Percentiles rank a stretch among this genome's conserved stretches.
Conservation (phyloP, 2,113 vertebrate species). For the Lepus europaeus region DNA sequence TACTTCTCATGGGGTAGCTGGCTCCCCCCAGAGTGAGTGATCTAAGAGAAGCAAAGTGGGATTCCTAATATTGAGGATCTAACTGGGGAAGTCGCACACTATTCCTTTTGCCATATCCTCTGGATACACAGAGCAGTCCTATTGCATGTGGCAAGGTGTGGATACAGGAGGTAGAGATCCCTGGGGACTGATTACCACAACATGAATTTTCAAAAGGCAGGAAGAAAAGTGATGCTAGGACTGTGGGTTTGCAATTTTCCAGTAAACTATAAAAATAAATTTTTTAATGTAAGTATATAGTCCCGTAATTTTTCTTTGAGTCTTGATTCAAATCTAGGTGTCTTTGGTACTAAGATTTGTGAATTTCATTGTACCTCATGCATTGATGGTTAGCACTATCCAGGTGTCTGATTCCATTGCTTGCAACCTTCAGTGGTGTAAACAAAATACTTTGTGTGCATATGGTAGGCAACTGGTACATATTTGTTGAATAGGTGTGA, state of each 20-base stretch:
- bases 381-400: not conserved
- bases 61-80: not conserved
- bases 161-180: not conserved
- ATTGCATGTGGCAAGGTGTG: not conserved
- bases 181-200: not conserved
- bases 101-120: not conserved
- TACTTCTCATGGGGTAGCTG: not conserved
- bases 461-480: not conserved
- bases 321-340: not conserved
- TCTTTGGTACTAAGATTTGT: not conserved
- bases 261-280: not conserved
- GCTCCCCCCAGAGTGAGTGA: not conserved
- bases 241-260: not conserved
- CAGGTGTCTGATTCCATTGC: not conserved
- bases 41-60: not conserved
- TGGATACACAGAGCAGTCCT: not conserved
- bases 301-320: not conserved
- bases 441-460: not conserved
- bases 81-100: not conserved
- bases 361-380: not conserved
- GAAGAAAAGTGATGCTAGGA: not conserved
- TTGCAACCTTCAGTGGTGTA: not conserved
- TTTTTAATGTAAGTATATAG: conserved; percentile 2
- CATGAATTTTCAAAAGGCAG: not conserved
- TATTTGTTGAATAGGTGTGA: not conserved